These are phyloP conservation scores for Gastracanthus pulcherrimus DNA, from an alignment of 2,888 invertebrate genomes.

Conservation along the genomic window DNA sequence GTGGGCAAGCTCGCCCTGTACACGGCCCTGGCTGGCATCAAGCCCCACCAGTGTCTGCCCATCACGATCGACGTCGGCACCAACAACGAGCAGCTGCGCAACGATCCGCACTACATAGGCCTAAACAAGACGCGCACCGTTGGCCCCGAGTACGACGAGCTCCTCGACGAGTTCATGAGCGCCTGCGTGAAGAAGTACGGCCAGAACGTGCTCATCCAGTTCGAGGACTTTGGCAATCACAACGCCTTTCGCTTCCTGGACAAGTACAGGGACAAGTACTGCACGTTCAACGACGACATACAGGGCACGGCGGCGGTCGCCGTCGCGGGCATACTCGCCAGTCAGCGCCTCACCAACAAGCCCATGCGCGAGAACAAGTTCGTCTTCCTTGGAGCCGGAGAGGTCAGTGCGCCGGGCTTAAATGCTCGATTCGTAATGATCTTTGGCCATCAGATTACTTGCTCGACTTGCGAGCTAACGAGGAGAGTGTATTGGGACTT, in stretches of 20 bases:
- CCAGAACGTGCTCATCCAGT: slow-evolving; percentile 91
- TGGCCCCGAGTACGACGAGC: slow-evolving; percentile 93
- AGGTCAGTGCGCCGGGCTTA: slow-evolving; percentile 75
- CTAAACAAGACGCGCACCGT: slow-evolving; percentile 90
- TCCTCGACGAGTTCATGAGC: slow-evolving; percentile 98
- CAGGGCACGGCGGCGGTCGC: slow-evolving; percentile 98
- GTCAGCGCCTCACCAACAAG: slow-evolving; percentile 87
- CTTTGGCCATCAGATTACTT: no score
- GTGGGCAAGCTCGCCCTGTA: slow-evolving; percentile 97
- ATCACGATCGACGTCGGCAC: slow-evolving; percentile 97
- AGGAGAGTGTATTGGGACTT: no score
- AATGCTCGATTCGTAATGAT: not conserved
- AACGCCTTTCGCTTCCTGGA: slow-evolving; percentile 97
- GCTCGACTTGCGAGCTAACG: no score
- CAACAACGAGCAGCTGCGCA: slow-evolving; percentile 91
- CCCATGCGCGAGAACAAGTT: slow-evolving; percentile 92
- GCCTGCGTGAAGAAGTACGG: slow-evolving; percentile 93
- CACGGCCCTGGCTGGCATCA: slow-evolving; percentile 97
- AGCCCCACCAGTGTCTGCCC: slow-evolving; percentile 96
- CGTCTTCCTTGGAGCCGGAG: slow-evolving; percentile 94
- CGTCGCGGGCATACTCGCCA: slow-evolving; percentile 93
- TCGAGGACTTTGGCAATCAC: slow-evolving; percentile 98
- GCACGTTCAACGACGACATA: slow-evolving; percentile 99
- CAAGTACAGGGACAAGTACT: slow-evolving; percentile 93
- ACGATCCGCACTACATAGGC: slow-evolving; percentile 97